A percentile compares a stretch with the other conserved stretches of the same genome.
Conservation (phyloP, 2,113 vertebrate species). For the Marmota monax region DNA sequence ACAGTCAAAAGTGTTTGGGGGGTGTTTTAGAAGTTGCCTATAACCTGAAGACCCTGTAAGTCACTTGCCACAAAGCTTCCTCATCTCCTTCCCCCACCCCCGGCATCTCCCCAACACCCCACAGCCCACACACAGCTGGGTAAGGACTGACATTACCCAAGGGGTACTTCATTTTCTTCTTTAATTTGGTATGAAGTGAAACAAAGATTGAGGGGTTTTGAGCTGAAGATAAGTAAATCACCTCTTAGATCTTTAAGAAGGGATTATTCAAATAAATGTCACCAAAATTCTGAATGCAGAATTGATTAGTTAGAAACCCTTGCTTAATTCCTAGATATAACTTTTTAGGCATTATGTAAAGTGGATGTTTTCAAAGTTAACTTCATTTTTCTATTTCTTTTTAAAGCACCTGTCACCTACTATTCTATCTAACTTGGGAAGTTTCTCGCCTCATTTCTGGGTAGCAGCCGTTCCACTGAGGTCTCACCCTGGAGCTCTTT, state of each 20-base stretch:
- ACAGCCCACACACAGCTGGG: background rate
- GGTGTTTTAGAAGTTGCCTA: background rate
- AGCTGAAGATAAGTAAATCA: background rate
- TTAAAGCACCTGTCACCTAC: background rate
- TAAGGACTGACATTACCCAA: background rate
- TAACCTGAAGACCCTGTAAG: background rate
- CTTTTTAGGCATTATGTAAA: background rate
- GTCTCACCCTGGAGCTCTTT: background rate
- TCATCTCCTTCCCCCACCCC: background rate
- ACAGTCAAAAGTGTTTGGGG: background rate
- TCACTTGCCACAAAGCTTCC: background rate
- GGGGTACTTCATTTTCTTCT: background rate
- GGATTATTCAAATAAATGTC: background rate
- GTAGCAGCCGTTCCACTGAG: background rate
- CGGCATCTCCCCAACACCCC: background rate
- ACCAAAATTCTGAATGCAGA: background rate
- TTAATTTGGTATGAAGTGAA: background rate
- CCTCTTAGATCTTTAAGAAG: constrained; percentile 20
- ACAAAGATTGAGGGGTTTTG: background rate
- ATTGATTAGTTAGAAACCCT: background rate
- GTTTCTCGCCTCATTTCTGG: background rate
- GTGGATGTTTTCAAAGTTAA: background rate
- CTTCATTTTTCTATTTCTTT: background rate
- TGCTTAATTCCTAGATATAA: background rate
- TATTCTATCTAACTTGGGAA: background rate